These are phyloP conservation scores for Atlantisia rogersi DNA, from an alignment of 2,113 vertebrate species.

Conservation along the genomic window DNA sequence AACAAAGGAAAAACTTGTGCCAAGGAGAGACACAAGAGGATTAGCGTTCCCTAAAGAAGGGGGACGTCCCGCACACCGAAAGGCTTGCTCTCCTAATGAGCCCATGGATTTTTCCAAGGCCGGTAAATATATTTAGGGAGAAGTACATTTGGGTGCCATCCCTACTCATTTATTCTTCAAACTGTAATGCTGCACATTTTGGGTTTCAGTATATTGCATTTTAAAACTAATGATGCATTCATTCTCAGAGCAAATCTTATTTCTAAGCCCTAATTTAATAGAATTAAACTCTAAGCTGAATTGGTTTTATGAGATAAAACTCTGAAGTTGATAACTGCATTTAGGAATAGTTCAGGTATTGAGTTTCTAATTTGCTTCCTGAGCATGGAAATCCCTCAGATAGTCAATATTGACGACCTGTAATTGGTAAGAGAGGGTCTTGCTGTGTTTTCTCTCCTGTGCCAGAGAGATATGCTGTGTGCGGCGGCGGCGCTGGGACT, in stretches of 20 bases:
- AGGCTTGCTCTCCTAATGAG: conserved; percentile 19
- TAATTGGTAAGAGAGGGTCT: conserved; percentile 77
- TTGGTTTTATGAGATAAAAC: conserved; percentile 86
- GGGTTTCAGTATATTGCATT: conserved; percentile 80
- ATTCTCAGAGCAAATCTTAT: conserved; percentile 82
- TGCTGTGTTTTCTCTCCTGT: conserved; percentile 52
- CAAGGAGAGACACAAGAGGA: conserved; percentile 40
- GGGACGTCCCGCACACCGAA: neutral
- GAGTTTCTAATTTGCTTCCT: conserved; percentile 85
- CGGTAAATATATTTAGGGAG: conserved; percentile 73
- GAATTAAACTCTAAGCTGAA: conserved; percentile 85
- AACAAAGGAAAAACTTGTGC: conserved; percentile 65
- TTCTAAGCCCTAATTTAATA: conserved; percentile 85
- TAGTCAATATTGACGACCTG: conserved; percentile 83
- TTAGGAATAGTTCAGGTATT: conserved; percentile 85
- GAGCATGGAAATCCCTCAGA: conserved; percentile 82
- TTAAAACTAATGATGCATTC: conserved; percentile 83
- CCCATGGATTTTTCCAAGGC: neutral
- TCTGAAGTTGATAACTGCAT: conserved; percentile 84
- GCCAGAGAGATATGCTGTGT: neutral
- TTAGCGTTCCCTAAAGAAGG: conserved; percentile 37
- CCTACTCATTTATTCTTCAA: conserved; percentile 77
- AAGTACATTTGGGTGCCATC: conserved; percentile 72
- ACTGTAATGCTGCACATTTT: conserved; percentile 79
- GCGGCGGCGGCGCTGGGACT: rapidly evolving